Evolutionary conservation across 2,797 vertebrate species (phyloP).

Genomic region (Gymnoscopelus braueri): DNA sequence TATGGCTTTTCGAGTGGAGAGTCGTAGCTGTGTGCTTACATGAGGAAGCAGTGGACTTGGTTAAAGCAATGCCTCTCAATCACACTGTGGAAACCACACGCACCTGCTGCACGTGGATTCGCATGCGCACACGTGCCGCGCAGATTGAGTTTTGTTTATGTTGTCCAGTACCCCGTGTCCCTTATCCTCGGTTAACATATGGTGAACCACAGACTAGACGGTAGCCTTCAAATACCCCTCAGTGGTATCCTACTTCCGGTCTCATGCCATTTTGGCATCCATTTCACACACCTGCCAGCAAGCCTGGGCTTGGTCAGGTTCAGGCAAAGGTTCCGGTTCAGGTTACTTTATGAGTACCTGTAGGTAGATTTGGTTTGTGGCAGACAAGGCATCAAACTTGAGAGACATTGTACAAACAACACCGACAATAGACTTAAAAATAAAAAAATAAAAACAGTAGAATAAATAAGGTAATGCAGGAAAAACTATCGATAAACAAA

Average conservation of each 20-base stretch:
- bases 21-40: conserved; percentile 5
- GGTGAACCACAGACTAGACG: not conserved
- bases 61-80: not conserved
- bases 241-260: conserved; percentile 6
- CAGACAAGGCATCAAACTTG: no score
- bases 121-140: not conserved
- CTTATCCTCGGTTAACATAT: conserved; percentile 2
- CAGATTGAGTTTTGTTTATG: no score
- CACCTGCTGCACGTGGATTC: not conserved
- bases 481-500: no score
- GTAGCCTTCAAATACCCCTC: not conserved
- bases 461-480: no score
- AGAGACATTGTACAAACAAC: no score
- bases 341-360: no score
- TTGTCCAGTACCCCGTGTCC: not conserved
- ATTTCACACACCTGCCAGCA: conserved; percentile 16
- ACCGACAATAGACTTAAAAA: no score
- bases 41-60: not conserved
- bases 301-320: not conserved
- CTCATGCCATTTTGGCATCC: not conserved
- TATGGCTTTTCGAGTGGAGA: conserved; percentile 8
- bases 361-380: no score
- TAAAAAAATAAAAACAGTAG: no score
- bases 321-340: not conserved
- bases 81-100: not conserved